Base-by-base conservation (phyloP, 2,113 vertebrate genomes). In the Chloropsis hardwickii region DNA sequence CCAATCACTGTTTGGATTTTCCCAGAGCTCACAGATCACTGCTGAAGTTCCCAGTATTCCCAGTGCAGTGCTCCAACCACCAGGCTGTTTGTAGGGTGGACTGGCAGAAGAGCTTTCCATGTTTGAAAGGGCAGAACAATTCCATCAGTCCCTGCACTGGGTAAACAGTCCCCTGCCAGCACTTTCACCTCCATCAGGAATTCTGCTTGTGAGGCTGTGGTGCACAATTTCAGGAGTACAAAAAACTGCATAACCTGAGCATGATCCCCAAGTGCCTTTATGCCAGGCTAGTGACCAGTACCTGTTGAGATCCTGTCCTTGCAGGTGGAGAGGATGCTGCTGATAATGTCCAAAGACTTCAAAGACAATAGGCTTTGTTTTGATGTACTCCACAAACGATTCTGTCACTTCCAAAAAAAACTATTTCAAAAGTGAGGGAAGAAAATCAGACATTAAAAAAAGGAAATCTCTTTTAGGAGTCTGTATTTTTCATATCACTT, bases 291-390 rank as follows among this genome's bases (percentile, higher is more conserved):
- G 18, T 9, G 53, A 70, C 13, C 89, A 96, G 24, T 94, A 99
- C 99, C 99, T 99, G 97, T 96, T 98, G 64, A 99, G 96, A 67
- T 99, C 99, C 95, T 99, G 99, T 29, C 99, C 99, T 48, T 99
- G 99, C 50, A 98, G 94, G 80, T 99, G 98, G 56, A 98, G 98
- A 10, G 99, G 99, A 77, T 99, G 99, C 94, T 99, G 99, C 97
- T 99, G 99, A 88, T 99, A 99, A 96, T 99, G 99, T 3, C 99
- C 99, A 45, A 99, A 99, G 83, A 99, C 99, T 94, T 99, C 99
- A 96, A 99, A 99, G 66, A 99, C 99, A 22, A 99, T 98, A 5
- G 99, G 99, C 58, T 99, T 99, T 74, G 96, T 98, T 98, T 99
- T 99, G 96, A 99, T 99, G 88, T 99, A 99, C 54, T 99, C 99